phyloP scores from a whole-genome alignment of 35 echinoderm and acorn worm genomes.

The Holothuria glaberrima region DNA sequence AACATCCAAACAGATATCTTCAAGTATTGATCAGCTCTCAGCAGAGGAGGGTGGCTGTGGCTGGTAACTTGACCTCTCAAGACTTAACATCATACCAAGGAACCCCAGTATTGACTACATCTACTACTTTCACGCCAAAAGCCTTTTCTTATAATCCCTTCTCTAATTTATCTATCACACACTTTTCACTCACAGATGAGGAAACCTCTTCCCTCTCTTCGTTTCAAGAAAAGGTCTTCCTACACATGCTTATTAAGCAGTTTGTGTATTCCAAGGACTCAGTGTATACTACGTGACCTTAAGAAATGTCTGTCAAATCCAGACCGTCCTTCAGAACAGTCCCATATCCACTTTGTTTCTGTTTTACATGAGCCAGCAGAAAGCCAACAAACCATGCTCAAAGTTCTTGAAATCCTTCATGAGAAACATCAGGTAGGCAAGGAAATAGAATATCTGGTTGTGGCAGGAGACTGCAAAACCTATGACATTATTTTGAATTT shows the following conservation, averaged over 20 bases:
- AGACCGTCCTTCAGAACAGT: conserved; percentile 27
- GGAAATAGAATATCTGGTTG: conserved; percentile 52
- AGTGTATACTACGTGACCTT: not conserved
- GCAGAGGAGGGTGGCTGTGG: not conserved
- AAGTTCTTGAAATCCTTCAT: conserved; percentile 42
- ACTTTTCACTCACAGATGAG: not conserved
- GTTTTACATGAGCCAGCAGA: conserved; percentile 59
- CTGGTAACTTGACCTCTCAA: not conserved
- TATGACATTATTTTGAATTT: conserved; percentile 59
- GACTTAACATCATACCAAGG: not conserved
- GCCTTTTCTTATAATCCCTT: not conserved
- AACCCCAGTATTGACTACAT: not conserved
- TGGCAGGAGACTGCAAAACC: conserved; percentile 78
- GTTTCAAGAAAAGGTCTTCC: not conserved
- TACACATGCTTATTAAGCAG: not conserved
- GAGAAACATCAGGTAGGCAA: conserved; percentile 47
- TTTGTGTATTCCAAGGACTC: not conserved
- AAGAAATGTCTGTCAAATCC: conserved; percentile 8
- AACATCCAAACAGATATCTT: not conserved
- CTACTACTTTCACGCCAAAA: not conserved
- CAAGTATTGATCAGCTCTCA: not conserved
- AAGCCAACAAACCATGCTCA: conserved; percentile 55
- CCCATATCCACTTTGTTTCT: conserved; percentile 51
- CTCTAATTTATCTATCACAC: not conserved
- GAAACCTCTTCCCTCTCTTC: not conserved